phyloP scores from a whole-genome alignment of 2,888 invertebrate genomes.

The Dynastes grantii region DNA sequence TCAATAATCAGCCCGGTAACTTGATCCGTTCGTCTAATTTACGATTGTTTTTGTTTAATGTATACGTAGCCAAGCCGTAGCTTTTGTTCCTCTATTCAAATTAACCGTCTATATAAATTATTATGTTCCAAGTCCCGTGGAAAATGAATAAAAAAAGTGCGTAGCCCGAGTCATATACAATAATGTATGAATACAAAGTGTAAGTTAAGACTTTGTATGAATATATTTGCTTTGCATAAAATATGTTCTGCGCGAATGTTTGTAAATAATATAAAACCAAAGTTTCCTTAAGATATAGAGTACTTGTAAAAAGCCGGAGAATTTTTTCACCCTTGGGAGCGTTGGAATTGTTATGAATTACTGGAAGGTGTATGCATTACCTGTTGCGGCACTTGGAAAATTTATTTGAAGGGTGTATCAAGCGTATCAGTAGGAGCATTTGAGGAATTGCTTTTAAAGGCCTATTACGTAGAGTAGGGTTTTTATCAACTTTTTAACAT shows the following conservation, averaged over 20 bases:
- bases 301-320: too few relatives aligned
- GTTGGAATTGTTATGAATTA: slow-evolving; percentile 7
- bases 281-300: too few relatives aligned
- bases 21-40: slow-evolving; percentile 40
- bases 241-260: neutral
- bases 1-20: slow-evolving; percentile 32
- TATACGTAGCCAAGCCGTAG: neutral
- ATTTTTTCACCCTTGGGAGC: too few relatives aligned
- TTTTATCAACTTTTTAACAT: too few relatives aligned
- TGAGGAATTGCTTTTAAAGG: too few relatives aligned
- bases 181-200: slow-evolving; percentile 47
- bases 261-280: slow-evolving; percentile 11
- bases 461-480: too few relatives aligned
- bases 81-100: slow-evolving; percentile 53
- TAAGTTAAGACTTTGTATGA: slow-evolving; percentile 44
- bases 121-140: slow-evolving; percentile 46
- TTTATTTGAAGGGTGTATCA: neutral
- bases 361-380: neutral
- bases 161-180: slow-evolving; percentile 26
- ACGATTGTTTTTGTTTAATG: slow-evolving; percentile 40
- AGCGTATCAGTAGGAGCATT: neutral
- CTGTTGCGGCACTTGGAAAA: slow-evolving; percentile 1
- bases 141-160: slow-evolving; percentile 40
- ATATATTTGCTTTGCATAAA: slow-evolving; percentile 45
- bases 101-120: slow-evolving; percentile 51